A percentile compares a stretch with the other conserved stretches of the same genome.
phyloP scores from a whole-genome alignment of 2,797 vertebrate species.

The Pseudochirops corinnae region DNA sequence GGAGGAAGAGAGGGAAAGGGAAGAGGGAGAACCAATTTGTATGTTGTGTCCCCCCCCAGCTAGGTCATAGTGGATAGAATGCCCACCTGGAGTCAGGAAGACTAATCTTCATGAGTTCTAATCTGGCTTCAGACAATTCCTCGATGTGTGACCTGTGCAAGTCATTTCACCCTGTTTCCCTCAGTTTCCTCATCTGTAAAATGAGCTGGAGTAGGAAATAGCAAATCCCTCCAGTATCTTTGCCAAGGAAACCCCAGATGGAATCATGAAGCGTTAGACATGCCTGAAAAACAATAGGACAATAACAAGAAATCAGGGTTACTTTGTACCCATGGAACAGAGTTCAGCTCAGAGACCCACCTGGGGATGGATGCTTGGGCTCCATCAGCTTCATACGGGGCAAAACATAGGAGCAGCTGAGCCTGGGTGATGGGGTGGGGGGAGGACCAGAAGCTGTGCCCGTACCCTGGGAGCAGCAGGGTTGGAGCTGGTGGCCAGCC shows the following conservation, averaged over 20 bases:
- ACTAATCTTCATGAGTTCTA: too few species aligned
- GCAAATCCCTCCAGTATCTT: too few species aligned
- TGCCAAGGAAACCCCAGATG: too few species aligned
- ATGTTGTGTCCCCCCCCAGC: too few species aligned
- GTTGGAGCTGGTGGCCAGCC: neutral
- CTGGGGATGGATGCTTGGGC: neutral
- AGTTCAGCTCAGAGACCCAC: neutral
- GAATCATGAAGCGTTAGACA: neutral
- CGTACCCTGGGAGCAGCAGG: neutral
- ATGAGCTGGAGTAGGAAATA: too few species aligned
- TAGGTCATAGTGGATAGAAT: too few species aligned
- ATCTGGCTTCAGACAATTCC: too few species aligned
- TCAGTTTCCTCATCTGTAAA: too few species aligned
- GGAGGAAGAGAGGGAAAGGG: neutral
- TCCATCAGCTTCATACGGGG: neutral
- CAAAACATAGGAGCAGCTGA: neutral
- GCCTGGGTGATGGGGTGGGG: too few species aligned
- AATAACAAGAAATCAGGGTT: neutral
- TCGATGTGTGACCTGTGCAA: too few species aligned
- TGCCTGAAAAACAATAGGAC: neutral
- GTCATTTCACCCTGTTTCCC: too few species aligned
- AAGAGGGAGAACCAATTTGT: neutral
- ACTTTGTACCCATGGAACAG: neutral
- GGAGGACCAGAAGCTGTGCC: neutral
- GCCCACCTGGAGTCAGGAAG: too few species aligned